Conservation (phyloP, 2,113 vertebrate species). For the Oncorhynchus clarkii region DNA sequence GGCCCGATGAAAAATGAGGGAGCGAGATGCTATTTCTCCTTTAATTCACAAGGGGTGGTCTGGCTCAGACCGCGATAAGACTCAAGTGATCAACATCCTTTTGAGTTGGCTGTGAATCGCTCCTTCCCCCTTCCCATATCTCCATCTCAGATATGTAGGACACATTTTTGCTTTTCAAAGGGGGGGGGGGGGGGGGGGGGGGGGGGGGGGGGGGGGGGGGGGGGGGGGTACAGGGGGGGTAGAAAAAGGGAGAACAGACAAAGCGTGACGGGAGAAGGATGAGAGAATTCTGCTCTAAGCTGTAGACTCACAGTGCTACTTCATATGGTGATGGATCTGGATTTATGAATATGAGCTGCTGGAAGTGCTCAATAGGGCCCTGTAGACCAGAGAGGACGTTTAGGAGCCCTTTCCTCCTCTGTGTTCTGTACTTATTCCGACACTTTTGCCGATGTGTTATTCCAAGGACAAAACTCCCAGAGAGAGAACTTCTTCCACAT, state of each 20-base stretch:
- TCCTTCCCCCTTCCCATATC: conserved; percentile 24
- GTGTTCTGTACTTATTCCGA: background rate
- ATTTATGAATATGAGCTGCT: conserved; percentile 58
- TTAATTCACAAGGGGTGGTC: conserved; percentile 78
- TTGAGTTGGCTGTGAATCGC: conserved; percentile 59
- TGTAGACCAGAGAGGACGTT: background rate
- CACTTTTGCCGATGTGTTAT: background rate
- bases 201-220: no score
- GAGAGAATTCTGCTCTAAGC: conserved; percentile 39
- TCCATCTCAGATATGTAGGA: conserved; percentile 50
- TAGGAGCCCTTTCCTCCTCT: background rate
- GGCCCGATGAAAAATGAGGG: conserved; percentile 74
- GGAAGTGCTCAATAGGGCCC: conserved; percentile 28
- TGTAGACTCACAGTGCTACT: conserved; percentile 30
- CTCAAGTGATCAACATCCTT: conserved; percentile 75
- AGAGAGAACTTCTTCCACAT: background rate
- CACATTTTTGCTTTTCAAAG: conserved; percentile 1
- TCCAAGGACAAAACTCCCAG: background rate
- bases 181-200: no score
- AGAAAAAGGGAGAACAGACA: conserved; percentile 10
- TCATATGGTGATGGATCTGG: conserved; percentile 47
- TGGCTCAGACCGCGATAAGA: conserved; percentile 73
- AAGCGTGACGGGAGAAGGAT: conserved; percentile 17
- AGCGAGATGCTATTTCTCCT: conserved; percentile 75
- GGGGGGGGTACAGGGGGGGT: no score